Percentiles rank a stretch among this genome's conserved stretches.
Conservation (phyloP, 2,888 invertebrate species). For the Sabatieria punctata region DNA sequence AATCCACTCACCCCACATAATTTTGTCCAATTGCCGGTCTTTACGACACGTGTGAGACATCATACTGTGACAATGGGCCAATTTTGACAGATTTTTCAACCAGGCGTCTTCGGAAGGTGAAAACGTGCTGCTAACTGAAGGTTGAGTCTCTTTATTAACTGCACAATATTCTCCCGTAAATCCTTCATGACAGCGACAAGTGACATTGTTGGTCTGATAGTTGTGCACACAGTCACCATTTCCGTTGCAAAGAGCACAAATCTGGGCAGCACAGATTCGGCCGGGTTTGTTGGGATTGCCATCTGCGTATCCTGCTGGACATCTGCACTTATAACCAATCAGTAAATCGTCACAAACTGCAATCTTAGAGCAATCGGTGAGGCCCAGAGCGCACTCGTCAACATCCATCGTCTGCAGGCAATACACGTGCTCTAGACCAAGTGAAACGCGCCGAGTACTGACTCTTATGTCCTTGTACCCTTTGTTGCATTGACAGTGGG, state of each 20-base stretch:
- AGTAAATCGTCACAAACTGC: not conserved
- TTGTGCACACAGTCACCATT: not conserved
- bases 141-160: too few species aligned
- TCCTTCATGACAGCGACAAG: not conserved
- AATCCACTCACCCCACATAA: too few species aligned
- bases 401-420: not conserved
- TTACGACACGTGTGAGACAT: too few species aligned
- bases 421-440: not conserved
- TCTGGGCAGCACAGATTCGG: not conserved
- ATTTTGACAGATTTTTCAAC: too few species aligned
- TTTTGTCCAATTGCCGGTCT: too few species aligned
- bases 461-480: conserved; percentile 50
- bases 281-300: conserved; percentile 1
- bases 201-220: not conserved
- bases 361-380: not conserved
- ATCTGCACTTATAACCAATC: conserved; percentile 5
- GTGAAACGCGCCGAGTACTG: not conserved
- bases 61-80: too few species aligned
- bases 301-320: conserved; percentile 6
- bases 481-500: conserved; percentile 69
- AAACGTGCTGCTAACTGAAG: too few species aligned
- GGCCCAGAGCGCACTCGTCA: not conserved
- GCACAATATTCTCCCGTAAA: not conserved
- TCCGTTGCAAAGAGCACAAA: not conserved
- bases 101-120: too few species aligned